Conservation (phyloP, 1,140 invertebrate genomes). For the Eriocheir sinensis region DNA sequence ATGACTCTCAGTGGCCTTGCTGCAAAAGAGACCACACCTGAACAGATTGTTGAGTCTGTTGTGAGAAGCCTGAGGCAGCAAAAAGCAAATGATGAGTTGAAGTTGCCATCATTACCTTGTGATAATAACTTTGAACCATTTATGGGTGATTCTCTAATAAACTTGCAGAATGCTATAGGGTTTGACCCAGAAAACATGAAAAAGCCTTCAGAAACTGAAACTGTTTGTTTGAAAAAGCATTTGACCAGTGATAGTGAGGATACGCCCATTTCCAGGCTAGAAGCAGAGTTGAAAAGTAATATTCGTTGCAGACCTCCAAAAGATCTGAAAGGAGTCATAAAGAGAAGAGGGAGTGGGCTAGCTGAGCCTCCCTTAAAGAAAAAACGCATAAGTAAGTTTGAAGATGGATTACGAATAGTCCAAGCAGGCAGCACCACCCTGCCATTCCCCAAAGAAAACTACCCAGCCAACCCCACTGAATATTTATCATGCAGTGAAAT, state of each 20-base stretch:
- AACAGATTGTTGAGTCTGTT: constrained; percentile 68
- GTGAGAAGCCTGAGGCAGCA: constrained; percentile 56
- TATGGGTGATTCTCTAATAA: constrained; percentile 33
- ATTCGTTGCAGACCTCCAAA: background rate
- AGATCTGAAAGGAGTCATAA: background rate
- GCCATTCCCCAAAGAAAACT: background rate
- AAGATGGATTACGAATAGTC: background rate
- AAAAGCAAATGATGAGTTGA: background rate
- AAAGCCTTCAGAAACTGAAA: background rate
- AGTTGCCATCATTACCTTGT: background rate
- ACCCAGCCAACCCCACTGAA: background rate
- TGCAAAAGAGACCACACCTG: constrained; percentile 60
- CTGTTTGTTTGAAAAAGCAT: constrained; percentile 21
- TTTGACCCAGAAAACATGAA: background rate
- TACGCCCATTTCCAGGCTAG: background rate
- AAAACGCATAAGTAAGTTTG: background rate
- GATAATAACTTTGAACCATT: constrained; percentile 39
- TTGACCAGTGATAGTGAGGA: constrained; percentile 34
- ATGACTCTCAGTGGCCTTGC: constrained; percentile 60
- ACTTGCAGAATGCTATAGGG: constrained; percentile 40
- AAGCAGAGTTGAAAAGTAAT: background rate
- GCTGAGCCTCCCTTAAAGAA: background rate
- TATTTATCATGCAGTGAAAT: background rate
- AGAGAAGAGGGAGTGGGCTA: constrained; percentile 28
- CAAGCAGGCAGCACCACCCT: background rate